A percentile compares a stretch with the other conserved stretches of the same genome.
These are phyloP conservation scores for Pogonocherus hispidulus DNA, from an alignment of 2,888 invertebrate species.

Conservation along the genomic window DNA sequence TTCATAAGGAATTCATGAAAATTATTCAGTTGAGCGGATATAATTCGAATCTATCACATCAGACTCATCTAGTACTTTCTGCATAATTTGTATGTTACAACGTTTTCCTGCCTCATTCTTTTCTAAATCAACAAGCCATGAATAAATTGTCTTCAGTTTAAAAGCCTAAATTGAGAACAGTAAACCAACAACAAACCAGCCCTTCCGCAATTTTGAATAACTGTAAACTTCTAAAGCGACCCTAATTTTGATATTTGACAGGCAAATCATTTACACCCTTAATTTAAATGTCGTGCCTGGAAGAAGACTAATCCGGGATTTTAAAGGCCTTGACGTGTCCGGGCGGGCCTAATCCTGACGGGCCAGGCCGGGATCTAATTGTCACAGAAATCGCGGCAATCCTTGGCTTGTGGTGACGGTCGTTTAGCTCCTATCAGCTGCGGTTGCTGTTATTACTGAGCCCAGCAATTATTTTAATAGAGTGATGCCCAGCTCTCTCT, in stretches of 20 bases:
- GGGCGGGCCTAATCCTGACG: constrained; percentile 41
- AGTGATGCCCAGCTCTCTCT: constrained; percentile 18
- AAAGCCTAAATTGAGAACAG: too few relatives aligned
- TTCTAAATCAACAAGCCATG: too few relatives aligned
- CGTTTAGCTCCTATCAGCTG: constrained; percentile 24
- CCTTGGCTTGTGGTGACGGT: constrained; percentile 33
- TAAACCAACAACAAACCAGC: background rate
- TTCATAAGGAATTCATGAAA: too few relatives aligned
- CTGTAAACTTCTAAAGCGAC: constrained; percentile 1
- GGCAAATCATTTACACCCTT: constrained; percentile 33
- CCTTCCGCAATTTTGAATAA: constrained; percentile 23
- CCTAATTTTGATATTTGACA: constrained; percentile 25
- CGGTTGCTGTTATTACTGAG: constrained; percentile 28
- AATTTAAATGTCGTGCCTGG: constrained; percentile 30
- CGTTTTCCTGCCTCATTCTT: too few relatives aligned
- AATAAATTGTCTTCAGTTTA: too few relatives aligned
- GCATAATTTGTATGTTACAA: too few relatives aligned
- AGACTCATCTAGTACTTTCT: too few relatives aligned
- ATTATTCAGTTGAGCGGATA: too few relatives aligned
- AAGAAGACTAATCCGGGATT: constrained; percentile 36
- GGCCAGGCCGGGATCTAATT: constrained; percentile 47
- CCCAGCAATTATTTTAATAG: constrained; percentile 29
- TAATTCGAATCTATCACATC: too few relatives aligned
- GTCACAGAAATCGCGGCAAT: constrained; percentile 40
- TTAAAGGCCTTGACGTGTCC: constrained; percentile 40